Evolutionary conservation across 2,113 vertebrate genomes (phyloP), one percentile per base, ranked within the genome.

Genomic region (Perca schrenkii): DNA sequence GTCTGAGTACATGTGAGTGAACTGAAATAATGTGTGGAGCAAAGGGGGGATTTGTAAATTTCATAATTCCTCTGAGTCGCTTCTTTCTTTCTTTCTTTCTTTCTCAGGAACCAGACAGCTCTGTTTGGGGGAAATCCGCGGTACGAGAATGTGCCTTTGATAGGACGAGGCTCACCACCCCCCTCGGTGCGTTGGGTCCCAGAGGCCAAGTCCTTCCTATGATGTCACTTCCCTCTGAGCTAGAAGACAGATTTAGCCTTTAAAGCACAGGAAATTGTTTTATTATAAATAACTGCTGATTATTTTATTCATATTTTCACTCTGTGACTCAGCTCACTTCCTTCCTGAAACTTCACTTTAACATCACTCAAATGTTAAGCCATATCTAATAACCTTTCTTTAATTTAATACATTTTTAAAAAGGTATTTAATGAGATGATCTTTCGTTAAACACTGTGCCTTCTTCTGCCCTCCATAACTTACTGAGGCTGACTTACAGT

Each of bases 141-240:
- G 77, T 98, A 97, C 0, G 98, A 99, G 92, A 99, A 98, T 6
- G 97, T 97, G 56, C 98, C 98, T 1, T 96, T 99, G 88, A 99
- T 99, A 16, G 97, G 97, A 85, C 95, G 98, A 93, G 97, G 96
- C 52, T 99, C 98, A 31, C 98, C 98, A 4, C 98, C 98, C 2
- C 98, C 98, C 80, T 99, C 97, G 96, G 98, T 99, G 96, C 93
- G 94, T 89, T 92, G 93, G 89, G 79, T 79, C 25, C 85, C 88
- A 0, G 72, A 90, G 89, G 92, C 83, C 75, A 88, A 92, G 73
- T 84, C 87, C 50, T 89, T 90, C 60, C 50, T 86, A 52, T 92
- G 83, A 93, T 31, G 53, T 88, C 83, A 80, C 74, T 74, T 72
- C 58, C n/a, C 56, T 60, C 36, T 68, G 28, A 61, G 31, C 46